A percentile compares a stretch with the other conserved stretches of the same genome.
Evolutionary conservation across 2,113 vertebrate genomes (phyloP).

Genomic region (Corythaeola cristata): DNA sequence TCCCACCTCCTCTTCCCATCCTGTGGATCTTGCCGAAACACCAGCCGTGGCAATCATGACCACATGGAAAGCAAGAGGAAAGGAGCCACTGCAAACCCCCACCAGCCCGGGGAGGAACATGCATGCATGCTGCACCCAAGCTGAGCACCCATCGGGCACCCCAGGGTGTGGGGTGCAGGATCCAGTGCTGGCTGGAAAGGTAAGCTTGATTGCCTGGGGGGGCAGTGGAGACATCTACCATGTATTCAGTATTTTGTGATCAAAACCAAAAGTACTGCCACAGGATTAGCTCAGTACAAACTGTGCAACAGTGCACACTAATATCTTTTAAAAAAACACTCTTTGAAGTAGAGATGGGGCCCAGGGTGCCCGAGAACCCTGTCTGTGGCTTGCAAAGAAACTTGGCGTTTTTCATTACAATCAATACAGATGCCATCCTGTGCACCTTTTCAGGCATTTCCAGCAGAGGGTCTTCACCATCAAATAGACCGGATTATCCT

Average conservation of each 20-base stretch:
- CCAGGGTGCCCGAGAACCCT: neutral
- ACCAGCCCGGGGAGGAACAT: neutral
- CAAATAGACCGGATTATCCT: neutral
- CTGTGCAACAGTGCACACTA: neutral
- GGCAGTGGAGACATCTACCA: neutral
- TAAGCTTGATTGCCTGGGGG: neutral
- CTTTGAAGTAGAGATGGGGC: neutral
- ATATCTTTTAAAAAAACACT: neutral
- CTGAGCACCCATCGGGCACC: neutral
- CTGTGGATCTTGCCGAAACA: accelerated
- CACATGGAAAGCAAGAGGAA: neutral
- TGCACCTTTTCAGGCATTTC: neutral
- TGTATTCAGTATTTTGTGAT: neutral
- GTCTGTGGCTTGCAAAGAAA: neutral
- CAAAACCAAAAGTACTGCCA: neutral
- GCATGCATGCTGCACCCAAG: accelerated
- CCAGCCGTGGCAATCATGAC: neutral
- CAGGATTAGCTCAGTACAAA: neutral
- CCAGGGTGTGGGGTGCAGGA: neutral
- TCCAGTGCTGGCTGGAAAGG: neutral
- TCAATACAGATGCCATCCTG: accelerated
- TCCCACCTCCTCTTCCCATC: neutral
- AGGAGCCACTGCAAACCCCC: neutral
- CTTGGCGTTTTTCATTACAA: neutral
- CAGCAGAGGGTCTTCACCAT: neutral